Percentiles rank a stretch among this genome's conserved stretches.
These are phyloP conservation scores for Mus spretus DNA, from an alignment of 2,797 vertebrate genomes.

Conservation along the genomic window DNA sequence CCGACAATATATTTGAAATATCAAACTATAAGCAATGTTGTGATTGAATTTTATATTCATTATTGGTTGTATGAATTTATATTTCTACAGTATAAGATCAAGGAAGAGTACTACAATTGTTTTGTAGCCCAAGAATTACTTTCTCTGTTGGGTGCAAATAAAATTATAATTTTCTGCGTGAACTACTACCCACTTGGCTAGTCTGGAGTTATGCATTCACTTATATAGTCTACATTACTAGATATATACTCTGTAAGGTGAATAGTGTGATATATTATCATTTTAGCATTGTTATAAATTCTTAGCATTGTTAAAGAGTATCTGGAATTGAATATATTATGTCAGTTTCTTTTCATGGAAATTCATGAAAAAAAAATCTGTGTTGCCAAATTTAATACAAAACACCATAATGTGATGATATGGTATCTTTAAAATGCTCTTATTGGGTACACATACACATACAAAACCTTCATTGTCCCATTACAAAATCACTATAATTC, in stretches of 20 bases:
- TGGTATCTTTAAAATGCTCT: not conserved
- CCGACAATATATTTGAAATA: not conserved
- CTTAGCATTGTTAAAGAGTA: not conserved
- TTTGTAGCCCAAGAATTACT: not conserved
- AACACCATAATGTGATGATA: not conserved
- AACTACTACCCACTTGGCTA: not conserved
- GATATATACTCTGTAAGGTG: not conserved
- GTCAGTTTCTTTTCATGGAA: not conserved
- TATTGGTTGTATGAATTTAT: not conserved
- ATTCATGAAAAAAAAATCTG: not conserved
- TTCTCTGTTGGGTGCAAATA: too few species aligned
- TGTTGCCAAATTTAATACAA: not conserved
- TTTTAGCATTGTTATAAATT: not conserved
- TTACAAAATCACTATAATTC: not conserved
- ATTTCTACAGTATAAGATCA: not conserved
- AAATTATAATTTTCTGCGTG: not conserved
- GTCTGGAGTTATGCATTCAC: not conserved
- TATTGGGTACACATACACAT: too few species aligned
- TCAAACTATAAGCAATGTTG: not conserved
- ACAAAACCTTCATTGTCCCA: not conserved
- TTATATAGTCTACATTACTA: fast-evolving
- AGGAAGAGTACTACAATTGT: not conserved
- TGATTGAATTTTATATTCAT: not conserved
- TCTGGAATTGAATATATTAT: not conserved
- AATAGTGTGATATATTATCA: not conserved